Percentiles rank a stretch among this genome's conserved stretches.
These are phyloP conservation scores for Drosophila persimilis DNA, from an alignment of 1,140 invertebrate genomes.

Conservation along the genomic window DNA sequence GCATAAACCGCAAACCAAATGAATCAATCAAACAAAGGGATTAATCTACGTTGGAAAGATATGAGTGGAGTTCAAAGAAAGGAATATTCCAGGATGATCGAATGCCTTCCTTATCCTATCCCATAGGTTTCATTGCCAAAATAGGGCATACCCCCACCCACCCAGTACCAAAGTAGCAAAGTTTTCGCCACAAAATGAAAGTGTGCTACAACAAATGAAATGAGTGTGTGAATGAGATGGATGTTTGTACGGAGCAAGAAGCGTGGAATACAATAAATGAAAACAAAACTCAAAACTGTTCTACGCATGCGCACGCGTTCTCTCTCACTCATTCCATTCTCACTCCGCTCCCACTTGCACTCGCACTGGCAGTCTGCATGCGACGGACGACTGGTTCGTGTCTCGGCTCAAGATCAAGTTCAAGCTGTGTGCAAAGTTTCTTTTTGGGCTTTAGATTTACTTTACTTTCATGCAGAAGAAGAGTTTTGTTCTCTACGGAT, in stretches of 20 bases:
- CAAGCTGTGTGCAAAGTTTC: constrained; percentile 52
- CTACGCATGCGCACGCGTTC: constrained; percentile 36
- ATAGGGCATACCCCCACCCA: no score
- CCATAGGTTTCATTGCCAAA: no score
- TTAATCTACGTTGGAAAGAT: no score
- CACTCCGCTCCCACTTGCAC: constrained; percentile 18
- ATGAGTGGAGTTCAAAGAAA: no score
- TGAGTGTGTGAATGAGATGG: constrained; percentile 1
- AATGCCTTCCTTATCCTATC: no score
- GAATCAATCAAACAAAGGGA: no score
- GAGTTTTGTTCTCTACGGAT: constrained; percentile 19
- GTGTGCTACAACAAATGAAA: no score
- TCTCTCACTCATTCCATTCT: constrained; percentile 6
- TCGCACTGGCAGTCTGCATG: constrained; percentile 22
- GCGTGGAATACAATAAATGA: constrained; percentile 1
- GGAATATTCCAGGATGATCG: no score
- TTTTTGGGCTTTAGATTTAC: constrained; percentile 34
- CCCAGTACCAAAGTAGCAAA: no score
- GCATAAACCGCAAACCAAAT: no score
- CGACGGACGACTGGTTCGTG: constrained; percentile 19
- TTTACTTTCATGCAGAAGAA: constrained; percentile 48
- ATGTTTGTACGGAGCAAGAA: constrained; percentile 28
- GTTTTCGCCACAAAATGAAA: no score
- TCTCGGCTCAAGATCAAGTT: constrained; percentile 46
- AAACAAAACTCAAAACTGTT: constrained; percentile 16